Evolutionary conservation across 2,888 invertebrate species (phyloP), one percentile per base, ranked within the genome.

Genomic region (Synergus itoensis): DNA sequence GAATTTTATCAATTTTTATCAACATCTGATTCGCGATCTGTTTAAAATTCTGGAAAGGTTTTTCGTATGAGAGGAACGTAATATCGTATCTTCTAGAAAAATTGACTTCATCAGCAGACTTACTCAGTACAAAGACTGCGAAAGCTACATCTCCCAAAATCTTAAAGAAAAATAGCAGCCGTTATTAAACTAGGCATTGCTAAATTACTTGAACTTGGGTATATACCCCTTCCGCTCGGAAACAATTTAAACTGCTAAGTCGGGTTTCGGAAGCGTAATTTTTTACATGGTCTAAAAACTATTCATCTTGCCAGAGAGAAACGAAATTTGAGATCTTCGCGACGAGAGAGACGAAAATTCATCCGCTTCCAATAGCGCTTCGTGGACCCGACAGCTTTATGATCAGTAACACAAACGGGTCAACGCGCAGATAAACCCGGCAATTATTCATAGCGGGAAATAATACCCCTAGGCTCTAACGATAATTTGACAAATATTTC

Each of bases 171-270:
- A 69, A 78, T 78, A 28, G 36, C 45, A 36, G 69, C 73, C 73
- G 73, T 78, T 78, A 78, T 78, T 78, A 78, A 41, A 63, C 73
- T 73, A 28, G 73, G 62, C 78, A 69, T 57, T 60, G 73, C 73
- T 43, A 45, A 78, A 73, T 78, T 78, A 73, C 73, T 78, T 63
- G 43, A 69, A 62, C 43, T 69, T 36, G 41, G 62, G 16, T 73
- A 53, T 48, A 73, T 28, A n/a, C 12, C n/a, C 12, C 65, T 21
- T 67, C 43, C 18, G 18, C 43, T 40, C 9, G 41, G 41, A 65
- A 65, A 48, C 48, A 69, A 69, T 69, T 69, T 48, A 69, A 48
- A 53, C 36, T 73, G 4, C 14, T 43, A 28, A 53, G 14, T 53
- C 36, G 36, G n/a, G 64, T 48, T 69, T 36, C 8, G 28, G n/a